Evolutionary conservation across 2,888 invertebrate genomes (phyloP), one percentile per base, ranked within the genome.

Genomic region (Nephrotoma flavescens): DNA sequence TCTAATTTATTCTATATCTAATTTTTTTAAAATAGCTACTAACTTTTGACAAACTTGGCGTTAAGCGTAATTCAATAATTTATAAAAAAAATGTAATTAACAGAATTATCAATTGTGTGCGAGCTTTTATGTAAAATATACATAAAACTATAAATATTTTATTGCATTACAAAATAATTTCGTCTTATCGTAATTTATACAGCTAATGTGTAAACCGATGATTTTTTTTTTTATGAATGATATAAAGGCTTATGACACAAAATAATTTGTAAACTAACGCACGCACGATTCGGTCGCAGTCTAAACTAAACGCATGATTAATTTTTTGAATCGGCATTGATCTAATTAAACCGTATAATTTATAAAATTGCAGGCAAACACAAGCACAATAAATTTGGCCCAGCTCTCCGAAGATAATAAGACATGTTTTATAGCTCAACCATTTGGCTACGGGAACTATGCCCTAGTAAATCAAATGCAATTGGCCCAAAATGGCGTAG

Each of bases 381-480:
- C 92, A 0, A 92, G 92, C 2, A 94, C 94, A 41, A 95, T 95
- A 0, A 95, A 95, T 90, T 94, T 95, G 91, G 95, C 95, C 1
- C 95, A 95, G 90, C 90, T 95, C 87, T 90, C 91, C 52, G 94
- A 94, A 88, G 94, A 94, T 89, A 95, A 95, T 89, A 95, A 95
- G 90, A 94, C 94, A 84, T 95, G 95, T 90, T 95, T 95, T 89
- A 95, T 95, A 89, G 95, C 95, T 41, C 95, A 95, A 89, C 95
- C 95, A 5, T 94, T 95, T 89, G 94, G 95, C 86, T 91, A 91
- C 87, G 71, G 71, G 7, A 97, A 97, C 90, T 97, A 97, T 92
- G 96, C 96, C 3, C 92, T 97, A 88, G 94, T 96, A 86, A 97
- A 97, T 91, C 97, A 97, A 91, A 96, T 97, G 96, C 96, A 96